A percentile compares a stretch with the other conserved stretches of the same genome.
phyloP scores from a whole-genome alignment of 2,888 invertebrate species.

The Sarcophaga variegata region DNA sequence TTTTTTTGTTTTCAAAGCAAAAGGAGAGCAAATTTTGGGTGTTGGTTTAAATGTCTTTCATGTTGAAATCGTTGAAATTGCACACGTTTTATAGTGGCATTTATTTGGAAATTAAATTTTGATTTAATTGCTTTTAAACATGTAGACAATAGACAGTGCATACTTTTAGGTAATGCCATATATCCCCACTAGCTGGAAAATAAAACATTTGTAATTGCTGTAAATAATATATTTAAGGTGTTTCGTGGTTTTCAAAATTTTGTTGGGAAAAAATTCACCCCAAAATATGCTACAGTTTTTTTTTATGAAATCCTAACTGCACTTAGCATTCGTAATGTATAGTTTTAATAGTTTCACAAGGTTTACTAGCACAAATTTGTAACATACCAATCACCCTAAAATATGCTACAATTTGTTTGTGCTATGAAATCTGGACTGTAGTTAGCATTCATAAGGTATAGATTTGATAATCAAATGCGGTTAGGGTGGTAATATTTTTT shows the following conservation, averaged over 20 bases:
- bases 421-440: too few species aligned
- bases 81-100: conserved; percentile 55
- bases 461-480: too few species aligned
- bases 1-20: neutral
- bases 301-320: too few species aligned
- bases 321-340: too few species aligned
- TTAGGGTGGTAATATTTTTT: too few species aligned
- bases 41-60: conserved; percentile 32
- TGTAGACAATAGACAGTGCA: neutral
- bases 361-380: too few species aligned
- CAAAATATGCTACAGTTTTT: neutral
- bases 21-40: conserved; percentile 14
- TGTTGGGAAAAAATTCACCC: neutral
- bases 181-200: neutral
- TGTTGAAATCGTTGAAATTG: conserved; percentile 48
- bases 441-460: too few species aligned
- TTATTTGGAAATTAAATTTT: conserved; percentile 66
- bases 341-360: too few species aligned
- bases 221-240: neutral
- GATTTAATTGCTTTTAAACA: conserved; percentile 62
- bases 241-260: too few species aligned
- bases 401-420: too few species aligned
- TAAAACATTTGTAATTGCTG: neutral
- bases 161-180: neutral
- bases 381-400: too few species aligned